Conservation (phyloP, 2,797 vertebrate species). For the Microctenopoma stevenorrisi region DNA sequence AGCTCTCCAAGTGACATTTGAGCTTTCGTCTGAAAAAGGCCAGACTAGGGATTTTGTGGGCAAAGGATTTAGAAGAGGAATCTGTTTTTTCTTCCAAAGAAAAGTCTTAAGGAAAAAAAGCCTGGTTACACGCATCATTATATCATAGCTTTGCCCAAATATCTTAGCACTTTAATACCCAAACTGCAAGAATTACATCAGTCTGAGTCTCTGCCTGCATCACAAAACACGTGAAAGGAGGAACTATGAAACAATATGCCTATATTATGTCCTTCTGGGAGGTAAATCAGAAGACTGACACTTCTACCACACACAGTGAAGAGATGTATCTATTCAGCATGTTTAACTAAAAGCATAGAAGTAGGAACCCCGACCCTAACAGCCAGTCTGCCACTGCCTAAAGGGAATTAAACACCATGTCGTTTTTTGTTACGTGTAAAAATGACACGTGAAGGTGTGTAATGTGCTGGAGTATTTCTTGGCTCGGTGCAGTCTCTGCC, state of each 20-base stretch:
- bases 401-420: neutral
- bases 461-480: neutral
- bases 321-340: neutral
- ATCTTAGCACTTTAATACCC: conserved; percentile 32
- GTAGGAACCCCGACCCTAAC: neutral
- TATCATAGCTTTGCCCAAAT: conserved; percentile 51
- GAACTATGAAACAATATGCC: neutral
- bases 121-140: conserved; percentile 43
- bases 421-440: too few species aligned
- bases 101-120: conserved; percentile 36
- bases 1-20: conserved; percentile 57
- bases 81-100: conserved; percentile 29
- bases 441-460: too few species aligned
- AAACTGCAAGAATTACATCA: conserved; percentile 40
- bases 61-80: conserved; percentile 37
- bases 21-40: conserved; percentile 45
- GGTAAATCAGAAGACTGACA: neutral
- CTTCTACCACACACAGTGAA: neutral
- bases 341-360: conserved; percentile 6
- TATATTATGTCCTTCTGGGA: neutral
- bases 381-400: neutral
- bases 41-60: conserved; percentile 38
- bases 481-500: neutral
- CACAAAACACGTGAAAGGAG: conserved; percentile 13
- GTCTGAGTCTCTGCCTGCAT: conserved; percentile 7